Base-by-base conservation (phyloP, 2,888 invertebrate genomes). In the Strigamia transsilvanica region DNA sequence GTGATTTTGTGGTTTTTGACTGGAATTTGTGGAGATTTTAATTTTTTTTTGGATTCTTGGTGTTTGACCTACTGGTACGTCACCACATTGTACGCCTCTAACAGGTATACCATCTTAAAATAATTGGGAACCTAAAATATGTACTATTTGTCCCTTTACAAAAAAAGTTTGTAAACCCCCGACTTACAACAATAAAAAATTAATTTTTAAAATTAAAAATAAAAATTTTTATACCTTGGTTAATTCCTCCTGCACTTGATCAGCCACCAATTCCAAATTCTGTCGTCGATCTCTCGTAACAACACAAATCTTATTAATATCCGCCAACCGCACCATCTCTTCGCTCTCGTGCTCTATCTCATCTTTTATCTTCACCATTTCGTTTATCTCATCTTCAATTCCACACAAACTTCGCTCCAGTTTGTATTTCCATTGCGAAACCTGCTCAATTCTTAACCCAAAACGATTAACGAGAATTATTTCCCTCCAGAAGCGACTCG, bases 301-400 rank as follows among this genome's bases (percentile, higher is more conserved):
- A 21, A 83, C 10, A 38, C 82, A 82, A 32, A 79, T 66, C n/a
- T 77, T 82, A 42, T 66, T 80, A 10, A 83, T 81, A 66, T 84
- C 88, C 34, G 86, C 85, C 15, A 66, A 27, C 27, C 66, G 23
- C 5, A 66, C 15, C 32, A 27, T 66, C 32, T 66, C 66, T 32
- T 66, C 66, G 12, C 27, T 66, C 12, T 66, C 66, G 12, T 13
- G 21, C 15, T 66, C 66, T 7, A 32, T 15, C 2, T 13, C 66
- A 32, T 27, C 66, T 66, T 66, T 66, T 1, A 66, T 27, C 5
- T 23, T 66, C 12, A 66, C 12, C 12, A 27, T 66, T 66, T 66
- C 66, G n/a, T 51, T 51, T 18, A 51, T 51, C 18, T 51, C 18
- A 51, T 18, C 15, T 6, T 66, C 66, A 6, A 66, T 15, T 27